These are phyloP conservation scores for Dasyornis broadbenti DNA, from an alignment of 2,113 vertebrate genomes.

Conservation along the genomic window DNA sequence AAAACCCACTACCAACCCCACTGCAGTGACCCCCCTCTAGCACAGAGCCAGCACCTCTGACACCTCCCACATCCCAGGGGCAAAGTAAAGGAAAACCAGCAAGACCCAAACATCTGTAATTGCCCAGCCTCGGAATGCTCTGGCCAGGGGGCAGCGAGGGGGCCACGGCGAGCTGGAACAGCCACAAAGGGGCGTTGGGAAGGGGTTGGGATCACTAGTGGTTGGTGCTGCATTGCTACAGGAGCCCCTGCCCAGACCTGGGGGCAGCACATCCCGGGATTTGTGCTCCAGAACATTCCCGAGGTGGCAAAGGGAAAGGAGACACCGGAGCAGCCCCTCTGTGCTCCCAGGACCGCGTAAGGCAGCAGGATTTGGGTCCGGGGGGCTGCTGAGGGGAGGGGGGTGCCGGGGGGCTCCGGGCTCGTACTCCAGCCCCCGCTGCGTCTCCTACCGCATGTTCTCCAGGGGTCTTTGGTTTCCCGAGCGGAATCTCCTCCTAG, in stretches of 20 bases:
- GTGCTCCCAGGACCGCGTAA: background rate
- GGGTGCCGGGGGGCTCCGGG: background rate
- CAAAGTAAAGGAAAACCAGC: background rate
- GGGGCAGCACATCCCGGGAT: background rate
- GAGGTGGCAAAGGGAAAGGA: background rate
- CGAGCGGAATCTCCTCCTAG: background rate
- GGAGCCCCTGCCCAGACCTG: background rate
- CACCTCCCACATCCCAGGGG: background rate
- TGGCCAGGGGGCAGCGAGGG: background rate
- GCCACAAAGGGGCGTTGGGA: rapidly evolving
- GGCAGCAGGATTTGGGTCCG: background rate
- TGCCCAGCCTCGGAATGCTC: background rate
- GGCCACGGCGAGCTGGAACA: background rate
- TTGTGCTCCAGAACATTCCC: background rate
- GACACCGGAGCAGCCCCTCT: background rate
- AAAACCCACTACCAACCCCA: background rate
- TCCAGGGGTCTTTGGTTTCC: constrained; percentile 38
- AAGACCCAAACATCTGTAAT: background rate
- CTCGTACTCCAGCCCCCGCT: rapidly evolving
- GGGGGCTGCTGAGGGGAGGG: background rate
- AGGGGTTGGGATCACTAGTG: constrained; percentile 3
- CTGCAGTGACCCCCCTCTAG: rapidly evolving
- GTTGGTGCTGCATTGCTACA: background rate
- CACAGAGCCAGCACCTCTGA: background rate
- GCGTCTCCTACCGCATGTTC: background rate